phyloP scores from a whole-genome alignment of 2,888 invertebrate genomes.

The Ethmia dodecea region DNA sequence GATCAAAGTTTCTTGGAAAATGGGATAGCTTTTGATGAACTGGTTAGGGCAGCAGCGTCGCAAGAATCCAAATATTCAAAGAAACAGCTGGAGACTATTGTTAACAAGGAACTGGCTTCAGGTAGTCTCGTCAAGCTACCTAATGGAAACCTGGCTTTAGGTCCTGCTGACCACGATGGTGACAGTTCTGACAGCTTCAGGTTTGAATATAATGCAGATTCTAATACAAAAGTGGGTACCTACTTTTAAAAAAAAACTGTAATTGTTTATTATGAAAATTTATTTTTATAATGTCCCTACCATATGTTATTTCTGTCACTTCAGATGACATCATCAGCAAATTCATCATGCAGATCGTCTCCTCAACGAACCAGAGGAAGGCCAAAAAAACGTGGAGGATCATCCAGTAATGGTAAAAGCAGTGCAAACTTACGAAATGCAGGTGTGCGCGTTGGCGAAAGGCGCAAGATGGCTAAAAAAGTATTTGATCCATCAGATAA shows the following conservation, averaged over 20 bases:
- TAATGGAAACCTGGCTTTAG: conserved; percentile 83
- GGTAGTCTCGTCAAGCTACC: conserved; percentile 82
- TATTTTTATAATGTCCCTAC: background rate
- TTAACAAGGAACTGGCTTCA: conserved; percentile 83
- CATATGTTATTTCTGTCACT: conserved; percentile 9
- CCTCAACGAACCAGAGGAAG: conserved; percentile 66
- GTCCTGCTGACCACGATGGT: conserved; percentile 78
- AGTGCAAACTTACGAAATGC: conserved; percentile 45
- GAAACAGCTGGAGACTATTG: conserved; percentile 79
- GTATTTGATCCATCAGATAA: conserved; percentile 92
- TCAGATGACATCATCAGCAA: conserved; percentile 72
- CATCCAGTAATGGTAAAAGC: conserved; percentile 39
- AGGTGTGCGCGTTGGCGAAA: conserved; percentile 75
- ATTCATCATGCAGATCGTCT: conserved; percentile 69
- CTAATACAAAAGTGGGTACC: conserved; percentile 55
- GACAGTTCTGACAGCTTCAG: conserved; percentile 73
- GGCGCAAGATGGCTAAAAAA: conserved; percentile 87
- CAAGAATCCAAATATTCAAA: conserved; percentile 81
- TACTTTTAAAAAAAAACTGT: background rate
- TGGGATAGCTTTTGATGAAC: conserved; percentile 83
- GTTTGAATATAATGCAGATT: conserved; percentile 61
- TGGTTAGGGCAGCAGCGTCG: conserved; percentile 80
- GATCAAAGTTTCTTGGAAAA: conserved; percentile 84
- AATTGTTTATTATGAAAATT: background rate
- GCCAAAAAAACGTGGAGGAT: conserved; percentile 55